phyloP scores from a whole-genome alignment of 2,113 vertebrate species.

The Speoplatyrhinus poulsoni region DNA sequence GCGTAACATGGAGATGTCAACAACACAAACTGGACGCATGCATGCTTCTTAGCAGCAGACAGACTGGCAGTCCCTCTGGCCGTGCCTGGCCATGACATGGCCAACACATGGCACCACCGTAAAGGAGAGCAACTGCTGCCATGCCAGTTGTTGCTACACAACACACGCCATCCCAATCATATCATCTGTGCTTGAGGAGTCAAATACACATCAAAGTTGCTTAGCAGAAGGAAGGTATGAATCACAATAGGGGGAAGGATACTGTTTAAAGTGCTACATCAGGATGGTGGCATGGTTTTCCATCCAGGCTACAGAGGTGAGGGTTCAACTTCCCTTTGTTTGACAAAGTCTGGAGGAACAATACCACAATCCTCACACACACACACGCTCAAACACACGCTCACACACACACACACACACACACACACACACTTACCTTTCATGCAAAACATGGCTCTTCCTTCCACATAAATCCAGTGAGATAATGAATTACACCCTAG shows the following conservation, averaged over 20 bases:
- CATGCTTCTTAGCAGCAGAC: neutral
- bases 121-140: constrained; percentile 56
- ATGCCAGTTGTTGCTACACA: constrained; percentile 56
- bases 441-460: constrained; percentile 69
- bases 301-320: constrained; percentile 40
- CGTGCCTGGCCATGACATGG: constrained; percentile 2
- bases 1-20: no score
- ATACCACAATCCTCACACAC: neutral
- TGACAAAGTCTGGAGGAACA: constrained; percentile 38
- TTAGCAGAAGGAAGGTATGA: neutral
- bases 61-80: neutral
- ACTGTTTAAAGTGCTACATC: constrained; percentile 26
- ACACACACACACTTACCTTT: constrained; percentile 63
- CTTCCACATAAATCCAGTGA: constrained; percentile 28
- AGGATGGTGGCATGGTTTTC: constrained; percentile 21
- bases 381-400: constrained; percentile 8
- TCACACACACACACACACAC: constrained; percentile 6
- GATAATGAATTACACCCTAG: neutral
- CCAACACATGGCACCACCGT: constrained; percentile 58
- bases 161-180: constrained; percentile 8
- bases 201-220: constrained; percentile 15
- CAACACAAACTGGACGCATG: no score
- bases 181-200: constrained; percentile 27
- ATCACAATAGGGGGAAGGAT: constrained; percentile 36
- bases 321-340: constrained; percentile 67